A percentile compares a stretch with the other conserved stretches of the same genome.
Conservation (phyloP, 2,888 invertebrate species). For the Orgyia antiqua region DNA sequence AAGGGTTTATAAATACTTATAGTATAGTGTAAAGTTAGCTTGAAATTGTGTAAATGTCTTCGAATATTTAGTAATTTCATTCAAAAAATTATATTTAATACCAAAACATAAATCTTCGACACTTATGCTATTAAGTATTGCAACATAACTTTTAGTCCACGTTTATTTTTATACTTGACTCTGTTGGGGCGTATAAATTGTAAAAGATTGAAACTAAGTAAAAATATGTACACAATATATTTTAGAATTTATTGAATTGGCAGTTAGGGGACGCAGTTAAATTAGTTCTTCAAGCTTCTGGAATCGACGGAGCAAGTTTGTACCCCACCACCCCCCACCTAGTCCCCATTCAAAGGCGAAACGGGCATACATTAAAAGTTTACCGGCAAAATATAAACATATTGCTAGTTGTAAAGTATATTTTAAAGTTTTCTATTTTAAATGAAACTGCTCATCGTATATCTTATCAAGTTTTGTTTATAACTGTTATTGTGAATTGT, state of each 20-base stretch:
- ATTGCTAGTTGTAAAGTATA: conserved; percentile 32
- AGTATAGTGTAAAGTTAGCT: too few relatives aligned
- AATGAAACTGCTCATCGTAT: conserved; percentile 22
- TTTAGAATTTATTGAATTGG: conserved; percentile 67
- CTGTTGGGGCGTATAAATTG: conserved; percentile 19
- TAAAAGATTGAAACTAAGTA: conserved; percentile 26
- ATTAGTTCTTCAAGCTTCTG: conserved; percentile 73
- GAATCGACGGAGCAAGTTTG: conserved; percentile 68
- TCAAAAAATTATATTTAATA: too few relatives aligned
- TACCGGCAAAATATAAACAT: conserved; percentile 59
- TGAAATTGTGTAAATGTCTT: too few relatives aligned
- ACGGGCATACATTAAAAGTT: conserved; percentile 74
- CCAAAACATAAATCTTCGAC: too few relatives aligned
- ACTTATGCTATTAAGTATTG: too few relatives aligned
- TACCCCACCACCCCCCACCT: conserved; percentile 26
- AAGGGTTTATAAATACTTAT: too few relatives aligned
- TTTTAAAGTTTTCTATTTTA: conserved; percentile 26
- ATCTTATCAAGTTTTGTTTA: conserved; percentile 21
- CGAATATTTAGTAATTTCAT: too few relatives aligned
- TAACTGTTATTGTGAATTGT: conserved; percentile 21
- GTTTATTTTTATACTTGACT: too few relatives aligned
- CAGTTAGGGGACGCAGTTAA: conserved; percentile 69
- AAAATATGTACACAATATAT: too few relatives aligned
- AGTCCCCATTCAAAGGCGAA: conserved; percentile 45
- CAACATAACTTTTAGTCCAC: too few relatives aligned